phyloP scores from a whole-genome alignment of 1,140 invertebrate species.

The Aradophagus sp. region DNA sequence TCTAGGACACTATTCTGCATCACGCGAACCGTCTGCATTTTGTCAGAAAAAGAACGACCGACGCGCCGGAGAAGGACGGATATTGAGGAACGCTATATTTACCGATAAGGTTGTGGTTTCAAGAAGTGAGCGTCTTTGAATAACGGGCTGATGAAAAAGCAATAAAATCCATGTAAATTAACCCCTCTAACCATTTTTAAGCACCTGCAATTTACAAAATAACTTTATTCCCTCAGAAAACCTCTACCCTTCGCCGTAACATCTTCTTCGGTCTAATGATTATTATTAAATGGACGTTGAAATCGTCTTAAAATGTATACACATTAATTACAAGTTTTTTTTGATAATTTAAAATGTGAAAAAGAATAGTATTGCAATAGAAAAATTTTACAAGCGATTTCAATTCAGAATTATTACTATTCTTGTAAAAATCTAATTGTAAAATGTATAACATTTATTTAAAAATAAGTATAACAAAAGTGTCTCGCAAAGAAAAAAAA shows the following conservation, averaged over 20 bases:
- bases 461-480: too few relatives aligned
- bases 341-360: too few relatives aligned
- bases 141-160: conserved; percentile 38
- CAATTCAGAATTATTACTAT: too few relatives aligned
- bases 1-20: conserved; percentile 60
- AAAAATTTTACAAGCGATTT: too few relatives aligned
- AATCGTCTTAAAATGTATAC: too few relatives aligned
- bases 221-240: conserved; percentile 37
- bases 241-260: conserved; percentile 32
- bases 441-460: too few relatives aligned
- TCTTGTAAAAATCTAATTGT: too few relatives aligned
- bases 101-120: conserved; percentile 45
- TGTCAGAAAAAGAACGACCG: conserved; percentile 46
- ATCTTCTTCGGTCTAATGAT: conserved; percentile 47
- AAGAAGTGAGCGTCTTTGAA: conserved; percentile 43
- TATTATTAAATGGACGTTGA: too few relatives aligned
- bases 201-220: conserved; percentile 51
- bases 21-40: conserved; percentile 52
- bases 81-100: conserved; percentile 44
- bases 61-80: conserved; percentile 17
- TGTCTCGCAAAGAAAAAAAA: too few relatives aligned
- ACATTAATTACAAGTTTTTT: too few relatives aligned
- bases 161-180: conserved; percentile 48
- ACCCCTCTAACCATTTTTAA: conserved; percentile 45
- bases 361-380: too few relatives aligned